phyloP scores from a whole-genome alignment of 1,140 invertebrate species.

The Odontomachus brunneus region DNA sequence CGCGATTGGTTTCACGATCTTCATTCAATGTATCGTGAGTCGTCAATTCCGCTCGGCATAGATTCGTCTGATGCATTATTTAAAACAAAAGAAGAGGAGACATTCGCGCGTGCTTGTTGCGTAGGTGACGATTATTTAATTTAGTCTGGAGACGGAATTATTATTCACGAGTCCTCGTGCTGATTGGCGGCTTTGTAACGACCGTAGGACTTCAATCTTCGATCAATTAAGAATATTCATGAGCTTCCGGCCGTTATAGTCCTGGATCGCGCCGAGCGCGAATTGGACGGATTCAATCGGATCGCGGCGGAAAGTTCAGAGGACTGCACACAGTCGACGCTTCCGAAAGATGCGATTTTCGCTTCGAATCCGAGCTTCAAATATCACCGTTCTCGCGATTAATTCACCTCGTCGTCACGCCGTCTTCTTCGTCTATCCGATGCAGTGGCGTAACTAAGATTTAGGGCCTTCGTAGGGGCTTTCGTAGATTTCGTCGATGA shows the following conservation, averaged over 20 bases:
- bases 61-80: background rate
- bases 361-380: constrained; percentile 34
- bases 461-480: background rate
- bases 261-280: constrained; percentile 1
- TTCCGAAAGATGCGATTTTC: constrained; percentile 54
- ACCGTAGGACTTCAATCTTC: constrained; percentile 43
- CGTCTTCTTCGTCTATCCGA: constrained; percentile 39
- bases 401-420: constrained; percentile 57
- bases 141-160: constrained; percentile 1
- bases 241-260: constrained; percentile 36
- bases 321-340: constrained; percentile 28
- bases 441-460: constrained; percentile 45
- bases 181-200: constrained; percentile 53
- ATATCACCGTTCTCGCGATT: constrained; percentile 40
- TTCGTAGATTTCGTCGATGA: background rate
- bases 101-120: background rate
- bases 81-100: background rate
- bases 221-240: constrained; percentile 62
- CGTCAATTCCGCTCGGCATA: no score
- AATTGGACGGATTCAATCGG: constrained; percentile 58
- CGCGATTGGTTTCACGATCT: background rate
- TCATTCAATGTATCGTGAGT: background rate
- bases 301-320: constrained; percentile 41
- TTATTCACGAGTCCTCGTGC: constrained; percentile 44
- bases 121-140: constrained; percentile 34